Evolutionary conservation across 2,797 vertebrate genomes (phyloP), one percentile per base, ranked within the genome.

Genomic region (Pogoniulus pusillus): DNA sequence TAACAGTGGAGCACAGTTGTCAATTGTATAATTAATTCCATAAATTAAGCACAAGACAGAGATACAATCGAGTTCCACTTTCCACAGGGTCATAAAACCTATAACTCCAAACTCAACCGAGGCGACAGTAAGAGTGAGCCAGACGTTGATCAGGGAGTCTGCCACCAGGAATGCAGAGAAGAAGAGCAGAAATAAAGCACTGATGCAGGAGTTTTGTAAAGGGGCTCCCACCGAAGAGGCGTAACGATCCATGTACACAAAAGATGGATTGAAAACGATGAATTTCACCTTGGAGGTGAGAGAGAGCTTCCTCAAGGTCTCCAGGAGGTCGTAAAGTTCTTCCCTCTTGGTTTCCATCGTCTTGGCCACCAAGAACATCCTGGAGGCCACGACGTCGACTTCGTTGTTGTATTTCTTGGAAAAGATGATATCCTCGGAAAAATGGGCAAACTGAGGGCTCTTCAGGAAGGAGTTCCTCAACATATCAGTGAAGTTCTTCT

Each of bases 1-100:
- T 96, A 99, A 98, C 85, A 99, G 97, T 91, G 99, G 99, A 91
- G 98, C 98, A 91, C 99, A 99, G 94, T 98, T 99, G 98, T 99
- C 99, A 60, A 99, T 98, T 20, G 99, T 98, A 93, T 99, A 98
- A 86, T 99, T 99, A 97, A 99, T 97, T 81, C 99, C 99, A 30
- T 99, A 98, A 93, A 99, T 99, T 95, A 99, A 98, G 97, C 99
- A 99, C 91, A 99, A 95, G 95, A 99, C 98, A 47, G 99, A 99
- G 96, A 99, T 98, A 96, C 99, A 99, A 97, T 99, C 99, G 94
- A 99, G 96, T 97, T 99, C 98, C 94, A 99, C 99, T 60, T 98
- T 98, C 99, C 99, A 99, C 80, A 99, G 96, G 37, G 99, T 99
- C 99, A 99, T 99, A 97, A 99, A 99, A 95, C 99, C 99, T 96